Evolutionary conservation across 2,888 invertebrate species (phyloP), one percentile per base, ranked within the genome.

Genomic region (Teinopalpus imperialis): DNA sequence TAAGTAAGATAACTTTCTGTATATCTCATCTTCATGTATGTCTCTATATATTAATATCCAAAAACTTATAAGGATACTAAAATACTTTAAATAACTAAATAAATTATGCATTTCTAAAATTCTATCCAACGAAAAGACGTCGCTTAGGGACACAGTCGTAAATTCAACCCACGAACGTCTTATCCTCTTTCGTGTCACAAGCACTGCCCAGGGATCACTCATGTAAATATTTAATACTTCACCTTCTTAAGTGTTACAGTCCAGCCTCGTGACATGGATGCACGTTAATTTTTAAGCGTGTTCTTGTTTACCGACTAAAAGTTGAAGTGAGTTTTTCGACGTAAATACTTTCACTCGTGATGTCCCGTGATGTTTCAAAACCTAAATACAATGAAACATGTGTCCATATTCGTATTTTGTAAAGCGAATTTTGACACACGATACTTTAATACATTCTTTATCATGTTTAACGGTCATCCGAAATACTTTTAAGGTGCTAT

Each of bases 181-280:
- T 61, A 59, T 50, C 46, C 56, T 43, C 55, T 54, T 57, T 59
- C 58, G 52, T 44, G 31, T 26, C 53, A 54, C 56, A 59, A 67
- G 62, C 59, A 61, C 62, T 60, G 62, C 54, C 64, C 48, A 54
- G 61, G 66, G 70, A 73, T 66, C 61, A 57, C 47, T 57, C 53
- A 52, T 56, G 54, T 68, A 61, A 71, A 69, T 70, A 67, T 63
- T 69, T 63, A 52, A 66, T 56, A 51, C 23, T 52, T 64, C 59
- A 65, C 67, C 69, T 65, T 69, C 68, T 62, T 66, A 66, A 64
- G 67, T 54, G 66, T 62, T n/a, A n/a, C 63, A 60, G 61, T 53
- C 51, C 49, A 59, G 65, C 58, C 64, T 64, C 64, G 62, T 61
- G 67, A 69, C 67, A 69, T 72, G 68, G 71, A 67, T 64, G 63